Conservation (phyloP, 2,797 vertebrate genomes). For the Gadopsis marmoratus region DNA sequence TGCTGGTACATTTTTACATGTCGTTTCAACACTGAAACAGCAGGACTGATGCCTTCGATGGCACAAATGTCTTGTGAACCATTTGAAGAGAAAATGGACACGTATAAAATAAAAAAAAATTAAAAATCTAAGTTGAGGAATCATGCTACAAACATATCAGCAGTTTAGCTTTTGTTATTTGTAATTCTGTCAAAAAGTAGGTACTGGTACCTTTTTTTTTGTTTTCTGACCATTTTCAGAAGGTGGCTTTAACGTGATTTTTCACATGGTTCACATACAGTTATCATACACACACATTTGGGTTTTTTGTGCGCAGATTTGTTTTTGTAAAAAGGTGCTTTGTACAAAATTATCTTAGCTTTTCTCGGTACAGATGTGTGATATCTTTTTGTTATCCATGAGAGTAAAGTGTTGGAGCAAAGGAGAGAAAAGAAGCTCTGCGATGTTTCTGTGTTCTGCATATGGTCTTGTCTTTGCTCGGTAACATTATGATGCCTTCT, state of each 20-base stretch:
- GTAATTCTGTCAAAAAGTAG: constrained; percentile 92
- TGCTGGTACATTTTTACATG: constrained; percentile 89
- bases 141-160: constrained; percentile 91
- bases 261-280: constrained; percentile 94
- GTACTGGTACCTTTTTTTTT: constrained; percentile 99
- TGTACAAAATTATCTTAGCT: constrained; percentile 96
- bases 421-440: constrained; percentile 83
- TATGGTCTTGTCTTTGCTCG: constrained; percentile 99
- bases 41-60: constrained; percentile 79
- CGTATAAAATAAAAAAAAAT: constrained; percentile 68
- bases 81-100: constrained; percentile 76
- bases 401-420: constrained; percentile 94
- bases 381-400: constrained; percentile 98
- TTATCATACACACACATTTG: constrained; percentile 95
- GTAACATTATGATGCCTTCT: constrained; percentile 99
- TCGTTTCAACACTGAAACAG: constrained; percentile 86
- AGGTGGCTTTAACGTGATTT: constrained; percentile 98
- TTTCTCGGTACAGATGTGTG: constrained; percentile 98
- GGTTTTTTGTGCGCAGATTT: constrained; percentile 92
- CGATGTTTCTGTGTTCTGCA: constrained; percentile 97
- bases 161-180: constrained; percentile 92
- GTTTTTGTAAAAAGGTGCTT: constrained; percentile 93
- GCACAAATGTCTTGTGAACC: constrained; percentile 76
- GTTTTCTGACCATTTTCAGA: constrained; percentile 92
- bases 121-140: constrained; percentile 81